A percentile compares a stretch with the other conserved stretches of the same genome.
These are phyloP conservation scores for Lochmaea crataegi DNA, from an alignment of 2,888 invertebrate species.

Conservation along the genomic window DNA sequence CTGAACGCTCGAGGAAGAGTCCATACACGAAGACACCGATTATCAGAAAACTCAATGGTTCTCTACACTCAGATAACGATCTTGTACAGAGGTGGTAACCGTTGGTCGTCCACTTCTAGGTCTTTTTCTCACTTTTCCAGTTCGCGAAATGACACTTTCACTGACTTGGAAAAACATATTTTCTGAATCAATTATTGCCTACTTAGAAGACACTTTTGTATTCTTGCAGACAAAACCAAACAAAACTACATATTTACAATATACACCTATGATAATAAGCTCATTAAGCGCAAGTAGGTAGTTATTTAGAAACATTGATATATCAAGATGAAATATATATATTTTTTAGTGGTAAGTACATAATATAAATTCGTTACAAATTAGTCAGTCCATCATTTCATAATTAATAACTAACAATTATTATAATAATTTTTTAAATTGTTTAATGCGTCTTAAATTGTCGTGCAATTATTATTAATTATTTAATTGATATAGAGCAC, in stretches of 20 bases:
- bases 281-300: conserved; percentile 55
- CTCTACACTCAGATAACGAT: no score
- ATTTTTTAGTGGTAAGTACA: conserved; percentile 37
- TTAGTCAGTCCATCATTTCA: conserved; percentile 54
- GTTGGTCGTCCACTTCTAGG: no score
- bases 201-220: conserved; percentile 9
- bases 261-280: conserved; percentile 60
- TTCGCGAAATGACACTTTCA: no score
- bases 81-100: no score
- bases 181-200: no score
- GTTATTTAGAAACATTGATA: conserved; percentile 60
- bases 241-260: conserved; percentile 45
- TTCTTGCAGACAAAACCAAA: conserved; percentile 17
- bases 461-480: neutral
- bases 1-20: no score
- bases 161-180: no score
- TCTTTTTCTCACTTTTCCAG: no score
- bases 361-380: conserved; percentile 56
- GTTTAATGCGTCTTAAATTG: conserved; percentile 2
- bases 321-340: conserved; percentile 54
- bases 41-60: no score
- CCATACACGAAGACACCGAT: no score
- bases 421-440: conserved; percentile 30
- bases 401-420: conserved; percentile 53
- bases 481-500: neutral